Evolutionary conservation across 2,888 invertebrate genomes (phyloP).

Genomic region (Nemoura dubitans): DNA sequence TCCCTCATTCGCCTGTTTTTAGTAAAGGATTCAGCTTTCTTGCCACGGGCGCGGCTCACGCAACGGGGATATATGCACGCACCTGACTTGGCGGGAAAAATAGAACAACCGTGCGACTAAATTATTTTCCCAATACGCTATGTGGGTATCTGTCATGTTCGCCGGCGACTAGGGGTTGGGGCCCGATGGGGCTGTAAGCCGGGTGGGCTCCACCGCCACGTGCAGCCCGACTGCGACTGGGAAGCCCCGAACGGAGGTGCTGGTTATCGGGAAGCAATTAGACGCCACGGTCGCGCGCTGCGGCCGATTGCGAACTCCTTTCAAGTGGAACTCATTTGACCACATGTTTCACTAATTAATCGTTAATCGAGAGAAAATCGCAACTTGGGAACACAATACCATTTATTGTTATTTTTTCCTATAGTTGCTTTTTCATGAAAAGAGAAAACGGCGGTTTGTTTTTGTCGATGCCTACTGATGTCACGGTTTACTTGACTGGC

Average conservation of each 20-base stretch:
- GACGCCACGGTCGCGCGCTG: background rate
- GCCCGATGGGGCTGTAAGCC: too few species aligned
- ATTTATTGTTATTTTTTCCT: background rate
- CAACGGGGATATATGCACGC: background rate
- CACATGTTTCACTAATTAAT: constrained; percentile 5
- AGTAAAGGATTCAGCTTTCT: background rate
- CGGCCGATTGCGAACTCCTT: background rate
- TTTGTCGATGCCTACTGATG: constrained; percentile 1
- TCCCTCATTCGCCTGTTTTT: constrained; percentile 9
- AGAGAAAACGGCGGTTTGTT: background rate
- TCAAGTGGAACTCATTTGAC: background rate
- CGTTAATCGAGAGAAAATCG: background rate
- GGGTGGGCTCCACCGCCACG: too few species aligned
- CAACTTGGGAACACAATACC: background rate
- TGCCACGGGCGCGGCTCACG: background rate
- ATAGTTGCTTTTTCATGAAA: background rate
- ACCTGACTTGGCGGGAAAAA: background rate
- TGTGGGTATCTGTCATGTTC: background rate
- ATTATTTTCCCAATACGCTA: background rate
- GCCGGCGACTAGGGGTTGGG: background rate
- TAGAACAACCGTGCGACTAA: background rate
- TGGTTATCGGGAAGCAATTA: background rate
- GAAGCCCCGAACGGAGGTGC: too few species aligned
- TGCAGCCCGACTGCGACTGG: too few species aligned
- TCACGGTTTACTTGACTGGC: background rate